Evolutionary conservation across 37 sponge, comb jelly and placozoan species (phyloP).

Genomic region (Beroe forskalii): DNA sequence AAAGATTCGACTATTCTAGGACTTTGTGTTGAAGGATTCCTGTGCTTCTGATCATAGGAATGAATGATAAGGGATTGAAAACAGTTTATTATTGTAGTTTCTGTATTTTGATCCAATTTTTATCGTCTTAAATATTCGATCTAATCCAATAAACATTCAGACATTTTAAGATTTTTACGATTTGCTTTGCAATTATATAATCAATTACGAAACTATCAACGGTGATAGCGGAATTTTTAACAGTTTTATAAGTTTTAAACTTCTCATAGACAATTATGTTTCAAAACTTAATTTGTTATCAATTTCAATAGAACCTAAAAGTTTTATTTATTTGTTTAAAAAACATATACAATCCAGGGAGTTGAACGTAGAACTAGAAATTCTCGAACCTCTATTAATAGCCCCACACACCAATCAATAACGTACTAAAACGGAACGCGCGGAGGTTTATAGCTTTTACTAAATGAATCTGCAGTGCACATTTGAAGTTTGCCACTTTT

Average conservation of each 20-base stretch:
- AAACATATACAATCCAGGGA: too few relatives aligned
- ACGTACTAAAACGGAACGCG: constrained; percentile 38
- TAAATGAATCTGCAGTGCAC: not conserved
- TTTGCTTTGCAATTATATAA: constrained; percentile 44
- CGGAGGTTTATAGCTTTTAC: not conserved
- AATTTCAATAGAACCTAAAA: constrained; percentile 21
- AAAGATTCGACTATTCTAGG: too few relatives aligned
- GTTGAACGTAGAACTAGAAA: not conserved
- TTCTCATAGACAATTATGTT: constrained; percentile 61
- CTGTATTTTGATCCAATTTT: not conserved
- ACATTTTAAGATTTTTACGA: constrained; percentile 59
- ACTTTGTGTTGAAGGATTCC: not conserved
- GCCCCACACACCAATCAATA: constrained; percentile 22
- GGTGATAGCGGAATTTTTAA: constrained; percentile 22
- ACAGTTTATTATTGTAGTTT: not conserved
- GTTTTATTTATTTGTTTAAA: not conserved
- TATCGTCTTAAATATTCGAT: not conserved
- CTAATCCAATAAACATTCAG: not conserved
- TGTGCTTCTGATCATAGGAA: not conserved
- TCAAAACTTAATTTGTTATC: constrained; percentile 53
- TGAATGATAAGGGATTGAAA: not conserved
- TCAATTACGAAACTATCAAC: constrained; percentile 5
- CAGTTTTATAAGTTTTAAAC: constrained; percentile 63
- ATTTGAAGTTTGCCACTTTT: not conserved
- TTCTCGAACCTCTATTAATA: constrained; percentile 25